A percentile compares a stretch with the other conserved stretches of the same genome.
Conservation (phyloP, 2,113 vertebrate genomes). For the Choloepus hoffmanni region DNA sequence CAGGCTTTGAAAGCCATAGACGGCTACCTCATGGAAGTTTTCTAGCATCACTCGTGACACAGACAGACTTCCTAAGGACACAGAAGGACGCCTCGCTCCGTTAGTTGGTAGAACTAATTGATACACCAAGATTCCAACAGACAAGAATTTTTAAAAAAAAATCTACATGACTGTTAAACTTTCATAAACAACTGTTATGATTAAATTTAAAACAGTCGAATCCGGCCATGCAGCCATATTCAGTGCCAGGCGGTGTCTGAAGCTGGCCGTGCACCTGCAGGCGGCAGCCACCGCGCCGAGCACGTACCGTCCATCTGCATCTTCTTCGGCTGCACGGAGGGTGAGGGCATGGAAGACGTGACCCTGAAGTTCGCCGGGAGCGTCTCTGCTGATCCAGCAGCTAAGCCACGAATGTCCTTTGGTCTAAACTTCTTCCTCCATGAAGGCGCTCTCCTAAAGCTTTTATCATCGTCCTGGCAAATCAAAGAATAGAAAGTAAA, state of each 20-base stretch:
- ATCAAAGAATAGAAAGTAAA: slow-evolving; percentile 55
- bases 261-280: slow-evolving; percentile 41
- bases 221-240: slow-evolving; percentile 34
- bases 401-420: slow-evolving; percentile 95
- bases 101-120: background rate
- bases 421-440: slow-evolving; percentile 99
- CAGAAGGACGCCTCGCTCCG: background rate
- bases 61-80: fast-evolving
- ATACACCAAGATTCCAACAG: background rate
- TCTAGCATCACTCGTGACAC: fast-evolving
- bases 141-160: background rate
- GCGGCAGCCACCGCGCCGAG: background rate
- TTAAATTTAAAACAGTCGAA: background rate
- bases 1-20: fast-evolving
- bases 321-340: slow-evolving; percentile 96
- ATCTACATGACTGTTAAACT: background rate
- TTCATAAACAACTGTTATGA: background rate
- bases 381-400: slow-evolving; percentile 94
- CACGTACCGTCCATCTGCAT: slow-evolving; percentile 96
- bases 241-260: slow-evolving; percentile 13
- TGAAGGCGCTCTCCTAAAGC: slow-evolving; percentile 96
- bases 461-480: slow-evolving; percentile 95
- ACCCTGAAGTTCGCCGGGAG: slow-evolving; percentile 97
- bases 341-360: slow-evolving; percentile 91
- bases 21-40: fast-evolving